Evolutionary conservation across 2,797 vertebrate genomes (phyloP).

Genomic region (Falco novaeseelandiae): DNA sequence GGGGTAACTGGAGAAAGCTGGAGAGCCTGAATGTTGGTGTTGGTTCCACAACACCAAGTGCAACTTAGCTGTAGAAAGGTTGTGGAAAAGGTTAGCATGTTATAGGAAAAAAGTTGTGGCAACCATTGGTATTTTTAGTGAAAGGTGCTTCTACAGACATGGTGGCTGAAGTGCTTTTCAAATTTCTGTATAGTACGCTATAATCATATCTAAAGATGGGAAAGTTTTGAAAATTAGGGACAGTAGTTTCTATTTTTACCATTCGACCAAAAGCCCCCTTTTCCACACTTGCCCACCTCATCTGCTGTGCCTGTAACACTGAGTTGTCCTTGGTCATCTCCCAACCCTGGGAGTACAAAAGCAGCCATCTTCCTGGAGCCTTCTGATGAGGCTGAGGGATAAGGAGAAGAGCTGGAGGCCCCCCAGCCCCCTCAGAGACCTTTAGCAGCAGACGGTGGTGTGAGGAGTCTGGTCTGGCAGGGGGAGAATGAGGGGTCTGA

Average conservation of each 20-base stretch:
- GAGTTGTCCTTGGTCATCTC: neutral
- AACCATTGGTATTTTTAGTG: neutral
- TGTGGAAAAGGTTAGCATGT: neutral
- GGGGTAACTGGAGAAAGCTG: neutral
- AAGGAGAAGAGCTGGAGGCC: neutral
- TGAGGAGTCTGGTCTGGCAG: neutral
- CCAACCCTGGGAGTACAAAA: rapidly evolving
- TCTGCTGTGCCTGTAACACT: neutral
- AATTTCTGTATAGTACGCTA: neutral
- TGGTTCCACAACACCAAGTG: neutral
- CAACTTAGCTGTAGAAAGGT: neutral
- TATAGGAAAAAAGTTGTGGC: neutral
- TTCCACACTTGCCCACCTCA: neutral
- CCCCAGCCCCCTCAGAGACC: neutral
- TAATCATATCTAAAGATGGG: neutral
- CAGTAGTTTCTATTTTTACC: neutral
- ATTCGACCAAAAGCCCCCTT: neutral
- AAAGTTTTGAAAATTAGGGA: neutral
- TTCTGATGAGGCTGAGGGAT: neutral
- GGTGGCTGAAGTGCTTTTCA: neutral
- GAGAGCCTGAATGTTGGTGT: neutral
- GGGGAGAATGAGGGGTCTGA: neutral
- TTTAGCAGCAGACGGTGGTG: neutral
- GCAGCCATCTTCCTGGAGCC: neutral
- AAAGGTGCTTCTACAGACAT: neutral